These are phyloP conservation scores for Nomada ruficornis DNA, from an alignment of 2,888 invertebrate genomes.

Conservation along the genomic window DNA sequence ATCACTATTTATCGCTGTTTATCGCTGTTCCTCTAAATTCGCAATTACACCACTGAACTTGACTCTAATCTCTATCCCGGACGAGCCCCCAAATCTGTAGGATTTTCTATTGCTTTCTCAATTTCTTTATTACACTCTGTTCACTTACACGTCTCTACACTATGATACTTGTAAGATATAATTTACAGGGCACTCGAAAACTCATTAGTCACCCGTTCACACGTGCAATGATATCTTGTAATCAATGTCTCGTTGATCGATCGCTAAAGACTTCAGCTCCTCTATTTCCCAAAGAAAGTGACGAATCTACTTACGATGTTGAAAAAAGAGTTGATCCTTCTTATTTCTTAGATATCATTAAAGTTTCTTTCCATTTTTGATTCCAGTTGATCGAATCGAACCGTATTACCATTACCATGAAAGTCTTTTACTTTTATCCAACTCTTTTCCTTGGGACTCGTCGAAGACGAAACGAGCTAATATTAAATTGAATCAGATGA, in stretches of 20 bases:
- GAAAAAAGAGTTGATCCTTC: slow-evolving; percentile 62
- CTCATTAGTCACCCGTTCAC: neutral
- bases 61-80: no score
- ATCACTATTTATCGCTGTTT: no score
- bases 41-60: no score
- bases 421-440: slow-evolving; percentile 17
- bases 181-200: neutral
- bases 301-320: slow-evolving; percentile 64
- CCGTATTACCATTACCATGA: slow-evolving; percentile 24
- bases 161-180: no score
- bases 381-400: slow-evolving; percentile 20
- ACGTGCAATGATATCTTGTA: slow-evolving; percentile 4
- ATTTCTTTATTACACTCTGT: no score
- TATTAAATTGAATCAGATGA: slow-evolving; percentile 25
- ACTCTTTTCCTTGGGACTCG: neutral
- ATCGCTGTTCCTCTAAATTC: no score
- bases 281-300: slow-evolving; percentile 55
- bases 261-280: slow-evolving; percentile 20
- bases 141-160: no score
- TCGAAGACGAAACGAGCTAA: slow-evolving; percentile 5
- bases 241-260: slow-evolving; percentile 40
- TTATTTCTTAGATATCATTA: slow-evolving; percentile 62
- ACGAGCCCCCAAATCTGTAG: no score
- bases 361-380: slow-evolving; percentile 33
- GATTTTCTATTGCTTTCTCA: no score